These are phyloP conservation scores for Ctenochaetus hawaiiensis DNA, from an alignment of 2,797 vertebrate species.

Conservation along the genomic window DNA sequence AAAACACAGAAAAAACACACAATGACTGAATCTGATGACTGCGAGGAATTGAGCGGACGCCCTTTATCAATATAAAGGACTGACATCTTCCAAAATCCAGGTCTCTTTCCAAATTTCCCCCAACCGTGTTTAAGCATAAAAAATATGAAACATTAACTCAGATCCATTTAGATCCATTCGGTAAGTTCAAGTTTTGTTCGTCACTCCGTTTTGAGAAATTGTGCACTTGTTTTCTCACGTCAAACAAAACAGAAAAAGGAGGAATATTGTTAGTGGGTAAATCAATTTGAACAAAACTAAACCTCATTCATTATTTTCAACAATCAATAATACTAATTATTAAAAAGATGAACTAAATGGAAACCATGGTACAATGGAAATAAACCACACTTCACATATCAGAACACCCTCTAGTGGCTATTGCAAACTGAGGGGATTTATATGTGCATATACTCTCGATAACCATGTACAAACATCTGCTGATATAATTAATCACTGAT, in stretches of 20 bases:
- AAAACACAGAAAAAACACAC: slow-evolving; percentile 74
- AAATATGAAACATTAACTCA: slow-evolving; percentile 32
- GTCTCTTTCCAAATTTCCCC: slow-evolving; percentile 30
- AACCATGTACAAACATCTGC: slow-evolving; percentile 82
- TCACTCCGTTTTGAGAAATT: slow-evolving; percentile 28
- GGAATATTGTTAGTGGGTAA: slow-evolving; percentile 45
- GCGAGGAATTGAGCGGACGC: slow-evolving; percentile 30
- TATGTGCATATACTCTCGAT: slow-evolving; percentile 79
- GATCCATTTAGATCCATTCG: slow-evolving; percentile 25
- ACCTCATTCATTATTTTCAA: slow-evolving; percentile 62
- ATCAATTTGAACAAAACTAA: slow-evolving; percentile 60
- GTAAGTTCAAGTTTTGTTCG: slow-evolving; percentile 57
- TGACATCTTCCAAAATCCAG: slow-evolving; percentile 34
- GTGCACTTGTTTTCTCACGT: slow-evolving; percentile 37
- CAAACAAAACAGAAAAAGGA: slow-evolving; percentile 54
- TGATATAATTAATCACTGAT: slow-evolving; percentile 84
- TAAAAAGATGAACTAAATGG: slow-evolving; percentile 66
- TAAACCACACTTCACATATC: slow-evolving; percentile 74
- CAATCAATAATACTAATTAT: slow-evolving; percentile 62
- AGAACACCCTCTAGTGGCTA: slow-evolving; percentile 65
- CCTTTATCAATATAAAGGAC: slow-evolving; percentile 25
- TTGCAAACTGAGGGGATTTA: slow-evolving; percentile 67
- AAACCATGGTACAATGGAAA: slow-evolving; percentile 71
- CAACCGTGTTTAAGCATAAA: slow-evolving; percentile 34
- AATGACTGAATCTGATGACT: slow-evolving; percentile 61